Evolutionary conservation across 1,140 invertebrate species (phyloP), one percentile per base, ranked within the genome.

Genomic region (Scylla paramamosain): DNA sequence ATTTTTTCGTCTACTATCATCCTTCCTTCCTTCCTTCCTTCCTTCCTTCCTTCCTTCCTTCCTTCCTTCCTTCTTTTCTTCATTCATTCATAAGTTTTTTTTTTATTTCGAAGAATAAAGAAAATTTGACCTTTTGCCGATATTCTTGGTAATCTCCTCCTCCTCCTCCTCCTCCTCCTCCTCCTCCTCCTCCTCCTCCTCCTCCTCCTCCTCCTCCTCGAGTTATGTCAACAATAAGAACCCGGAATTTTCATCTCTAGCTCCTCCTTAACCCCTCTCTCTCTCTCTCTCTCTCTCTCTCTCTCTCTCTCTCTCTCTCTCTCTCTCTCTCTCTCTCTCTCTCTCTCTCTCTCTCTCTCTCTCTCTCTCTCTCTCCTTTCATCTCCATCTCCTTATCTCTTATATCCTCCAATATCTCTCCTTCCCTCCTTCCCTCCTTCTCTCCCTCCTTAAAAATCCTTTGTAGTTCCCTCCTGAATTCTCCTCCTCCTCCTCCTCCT

Each of bases 91-190:
- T n/a, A n/a, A n/a, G n/a, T n/a, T 39, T 39, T 39, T 39, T 2
- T 39, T 39, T 1, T 39, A 39, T 39, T 39, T 39, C 39, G 39
- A 39, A 6, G 39, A 39, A 39, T 39, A 39, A 39, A 39, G 39
- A 39, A 6, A 39, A 39, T 39, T 39, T 39, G 39, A 39, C 6
- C 39, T 6, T 39, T 39, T 6, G 39, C 39, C 39, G 39, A 39
- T 39, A 39, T 39, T 39, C 39, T 39, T 39, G 39, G 39, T 39
- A 39, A 39, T 39, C 39, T 39, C 39, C 39, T 39, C 39, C 39
- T 39, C 39, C 39, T 86, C 84, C 84, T 86, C 84, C 84, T 86
- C 84, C 84, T 86, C n/a, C 84, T 86, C 32, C 84, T 59, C 52
- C 52, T 59, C 20, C 52, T 59, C 52, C 52, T 59, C 52, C 52